Conservation (phyloP, 1,140 invertebrate genomes). For the Holcopasites calliopsidis region DNA sequence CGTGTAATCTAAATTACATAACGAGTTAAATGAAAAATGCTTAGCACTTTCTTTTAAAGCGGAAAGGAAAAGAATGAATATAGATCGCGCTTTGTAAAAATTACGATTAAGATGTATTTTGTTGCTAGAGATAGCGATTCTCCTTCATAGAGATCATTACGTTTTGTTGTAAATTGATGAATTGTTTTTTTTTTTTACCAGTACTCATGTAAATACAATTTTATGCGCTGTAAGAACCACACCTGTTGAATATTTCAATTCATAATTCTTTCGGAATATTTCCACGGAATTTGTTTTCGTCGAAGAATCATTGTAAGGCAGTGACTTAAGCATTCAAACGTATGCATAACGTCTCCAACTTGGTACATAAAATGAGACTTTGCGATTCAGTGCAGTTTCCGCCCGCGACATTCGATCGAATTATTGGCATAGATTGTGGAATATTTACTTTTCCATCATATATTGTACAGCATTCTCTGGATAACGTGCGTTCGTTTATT, state of each 20-base stretch:
- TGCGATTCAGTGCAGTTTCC: conserved; percentile 26
- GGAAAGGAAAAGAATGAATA: background rate
- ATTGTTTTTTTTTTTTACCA: conserved; percentile 57
- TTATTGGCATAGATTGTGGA: background rate
- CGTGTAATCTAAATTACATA: background rate
- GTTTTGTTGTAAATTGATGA: conserved; percentile 60
- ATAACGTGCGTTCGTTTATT: background rate
- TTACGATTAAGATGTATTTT: background rate
- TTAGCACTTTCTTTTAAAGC: background rate
- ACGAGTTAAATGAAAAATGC: background rate
- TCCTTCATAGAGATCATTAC: conserved; percentile 60
- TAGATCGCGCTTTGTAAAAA: background rate
- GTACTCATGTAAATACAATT: conserved; percentile 64
- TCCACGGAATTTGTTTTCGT: conserved; percentile 49
- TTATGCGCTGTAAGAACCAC: conserved; percentile 56
- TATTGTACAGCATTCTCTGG: background rate
- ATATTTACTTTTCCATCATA: background rate
- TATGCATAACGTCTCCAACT: conserved; percentile 45
- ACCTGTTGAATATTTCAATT: conserved; percentile 51
- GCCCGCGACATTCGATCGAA: background rate
- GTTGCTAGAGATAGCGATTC: conserved; percentile 57
- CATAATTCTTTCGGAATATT: conserved; percentile 42
- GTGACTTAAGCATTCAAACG: conserved; percentile 49
- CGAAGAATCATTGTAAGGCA: conserved; percentile 39
- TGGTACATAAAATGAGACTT: conserved; percentile 33